Evolutionary conservation across 1,140 invertebrate genomes (phyloP).

Genomic region (Drosophila nebulosa): DNA sequence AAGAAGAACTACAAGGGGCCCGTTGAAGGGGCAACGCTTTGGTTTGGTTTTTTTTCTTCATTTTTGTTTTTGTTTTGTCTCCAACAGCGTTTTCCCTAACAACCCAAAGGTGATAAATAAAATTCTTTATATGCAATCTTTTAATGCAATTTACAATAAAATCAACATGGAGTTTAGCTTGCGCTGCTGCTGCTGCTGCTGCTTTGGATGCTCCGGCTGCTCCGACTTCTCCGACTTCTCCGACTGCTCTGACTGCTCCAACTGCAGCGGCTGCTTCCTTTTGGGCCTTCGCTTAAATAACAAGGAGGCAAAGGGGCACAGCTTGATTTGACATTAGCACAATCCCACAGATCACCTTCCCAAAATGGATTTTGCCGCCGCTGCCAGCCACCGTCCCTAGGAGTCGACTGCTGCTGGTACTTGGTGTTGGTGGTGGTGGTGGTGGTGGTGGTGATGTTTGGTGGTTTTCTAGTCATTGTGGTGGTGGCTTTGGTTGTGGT

Average conservation of each 20-base stretch:
- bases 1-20: slow-evolving; percentile 1
- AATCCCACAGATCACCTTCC: slow-evolving; percentile 79
- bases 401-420: neutral
- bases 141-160: slow-evolving; percentile 80
- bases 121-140: slow-evolving; percentile 80
- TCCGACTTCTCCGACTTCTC: no score
- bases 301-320: slow-evolving; percentile 80
- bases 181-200: slow-evolving; percentile 19
- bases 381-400: slow-evolving; percentile 25
- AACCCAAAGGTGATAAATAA: slow-evolving; percentile 80
- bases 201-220: slow-evolving; percentile 26
- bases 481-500: neutral
- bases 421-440: neutral
- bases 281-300: slow-evolving; percentile 68
- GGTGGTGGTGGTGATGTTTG: neutral
- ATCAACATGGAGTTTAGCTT: slow-evolving; percentile 78
- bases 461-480: neutral
- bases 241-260: slow-evolving; percentile 21
- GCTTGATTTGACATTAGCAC: slow-evolving; percentile 81
- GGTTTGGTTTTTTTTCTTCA: neutral
- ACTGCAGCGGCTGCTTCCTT: slow-evolving; percentile 31
- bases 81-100: slow-evolving; percentile 80
- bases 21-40: no score
- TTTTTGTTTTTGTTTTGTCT: slow-evolving; percentile 56
- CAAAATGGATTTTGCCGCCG: slow-evolving; percentile 77